Percentiles rank a stretch among this genome's conserved stretches.
These are phyloP conservation scores for Drosophila mettleri DNA, from an alignment of 2,888 invertebrate genomes.

Conservation along the genomic window DNA sequence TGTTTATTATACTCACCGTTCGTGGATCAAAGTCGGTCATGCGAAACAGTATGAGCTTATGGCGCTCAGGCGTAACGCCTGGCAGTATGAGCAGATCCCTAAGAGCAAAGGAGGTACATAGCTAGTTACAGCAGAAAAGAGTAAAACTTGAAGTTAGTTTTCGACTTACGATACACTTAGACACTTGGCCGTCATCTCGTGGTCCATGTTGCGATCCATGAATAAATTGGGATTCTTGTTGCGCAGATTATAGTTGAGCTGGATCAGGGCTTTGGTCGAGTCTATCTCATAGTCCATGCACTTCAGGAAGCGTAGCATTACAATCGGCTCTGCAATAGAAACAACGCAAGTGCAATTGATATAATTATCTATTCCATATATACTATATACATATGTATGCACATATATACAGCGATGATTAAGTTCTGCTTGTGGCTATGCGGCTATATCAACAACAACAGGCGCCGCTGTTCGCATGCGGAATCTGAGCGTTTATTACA, in stretches of 20 bases:
- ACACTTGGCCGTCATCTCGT: constrained; percentile 65
- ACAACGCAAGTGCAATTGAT: constrained; percentile 17
- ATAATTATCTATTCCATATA: constrained; percentile 17
- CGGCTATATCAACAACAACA: constrained; percentile 9
- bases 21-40: constrained; percentile 72
- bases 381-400: not conserved
- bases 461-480: constrained; percentile 15
- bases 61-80: constrained; percentile 77
- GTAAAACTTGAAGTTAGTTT: not conserved
- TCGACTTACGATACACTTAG: constrained; percentile 60
- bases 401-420: not conserved
- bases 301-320: constrained; percentile 78
- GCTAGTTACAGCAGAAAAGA: not conserved
- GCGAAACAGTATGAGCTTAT: constrained; percentile 71
- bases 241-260: constrained; percentile 85
- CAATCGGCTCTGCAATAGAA: constrained; percentile 67
- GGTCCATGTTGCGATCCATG: constrained; percentile 85
- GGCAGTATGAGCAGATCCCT: constrained; percentile 78
- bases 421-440: not conserved
- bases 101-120: not conserved
- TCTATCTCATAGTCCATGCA: constrained; percentile 74
- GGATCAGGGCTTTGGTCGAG: constrained; percentile 73
- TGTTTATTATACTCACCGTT: constrained; percentile 55
- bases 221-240: constrained; percentile 86
- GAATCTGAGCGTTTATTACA: constrained; percentile 3